Evolutionary conservation across 2,113 vertebrate species (phyloP), one percentile per base, ranked within the genome.

Genomic region (Plectropomus leopardus): DNA sequence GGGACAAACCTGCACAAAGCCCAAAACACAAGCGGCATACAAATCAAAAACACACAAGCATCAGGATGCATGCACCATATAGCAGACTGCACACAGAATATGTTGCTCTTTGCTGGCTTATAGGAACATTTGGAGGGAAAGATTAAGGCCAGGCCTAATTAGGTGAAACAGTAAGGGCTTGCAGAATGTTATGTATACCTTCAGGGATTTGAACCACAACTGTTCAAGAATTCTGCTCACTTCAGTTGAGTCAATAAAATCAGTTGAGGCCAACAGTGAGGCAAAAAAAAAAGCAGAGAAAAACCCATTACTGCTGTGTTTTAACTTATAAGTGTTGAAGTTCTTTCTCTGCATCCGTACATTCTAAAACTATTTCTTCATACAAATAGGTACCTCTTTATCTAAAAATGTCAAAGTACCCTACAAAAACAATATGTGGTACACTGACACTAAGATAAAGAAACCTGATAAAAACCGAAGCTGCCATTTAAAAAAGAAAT

Each of bases 221-320:
- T 85, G 70, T 58, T 91, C 72, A 86, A 55, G 68, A 75, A 89
- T 82, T 82, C 80, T 66, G 70, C 85, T 86, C 77, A 82, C 75
- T 23, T 78, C 61, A 64, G 34, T 71, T 71, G 50, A 67, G 85
- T 83, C 88, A 84, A 78, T 79, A 85, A 80, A 89, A 67, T 86
- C 78, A 19, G n/a, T 21, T 79, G 17, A 71, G 78, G 61, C 59
- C 80, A 80, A 72, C 24, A 11, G 45, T 67, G 68, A 77, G 21
- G 23, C 28, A 57, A 26, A 50, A 74, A 74, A 63, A 17, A 10
- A 45, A 69, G 50, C 50, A 48, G 51, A 23, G 76, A 79, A 59
- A 81, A 64, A 45, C 17, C 28, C 8, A 75, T 79, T 73, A 82
- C 28, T 32, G 53, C 65, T n/a, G 19, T 15, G 34, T 58, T 75